A percentile compares a stretch with the other conserved stretches of the same genome.
Evolutionary conservation across 2,797 vertebrate species (phyloP).

Genomic region (Girardinus metallicus): DNA sequence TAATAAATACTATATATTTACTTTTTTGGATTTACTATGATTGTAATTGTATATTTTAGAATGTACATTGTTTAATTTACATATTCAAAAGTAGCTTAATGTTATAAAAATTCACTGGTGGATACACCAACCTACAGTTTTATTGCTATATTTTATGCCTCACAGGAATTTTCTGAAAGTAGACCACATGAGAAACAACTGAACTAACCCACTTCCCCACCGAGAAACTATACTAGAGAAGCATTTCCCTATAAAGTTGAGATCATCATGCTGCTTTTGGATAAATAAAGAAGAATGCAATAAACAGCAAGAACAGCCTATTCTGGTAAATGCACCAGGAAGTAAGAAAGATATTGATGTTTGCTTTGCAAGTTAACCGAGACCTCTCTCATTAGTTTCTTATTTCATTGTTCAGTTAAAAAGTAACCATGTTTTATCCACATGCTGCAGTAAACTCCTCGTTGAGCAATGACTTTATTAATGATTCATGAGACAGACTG

Average conservation of each 20-base stretch:
- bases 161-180: neutral
- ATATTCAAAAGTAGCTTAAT: neutral
- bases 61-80: neutral
- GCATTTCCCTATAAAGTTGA: neutral
- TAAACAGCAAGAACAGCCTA: neutral
- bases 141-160: neutral
- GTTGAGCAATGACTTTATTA: slow-evolving; percentile 39
- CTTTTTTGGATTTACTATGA: neutral
- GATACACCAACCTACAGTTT: neutral
- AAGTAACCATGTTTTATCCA: slow-evolving; percentile 9
- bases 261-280: neutral
- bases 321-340: neutral
- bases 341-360: neutral
- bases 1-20: neutral
- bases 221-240: neutral
- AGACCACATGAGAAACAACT: slow-evolving; percentile 11
- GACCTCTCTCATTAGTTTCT: neutral
- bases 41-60: neutral
- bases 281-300: neutral
- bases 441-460: slow-evolving; percentile 13
- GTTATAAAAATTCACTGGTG: neutral
- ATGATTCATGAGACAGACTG: slow-evolving; percentile 43
- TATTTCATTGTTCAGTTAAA: slow-evolving; percentile 8
- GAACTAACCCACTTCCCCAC: slow-evolving; percentile 13
- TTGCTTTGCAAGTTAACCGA: neutral